Evolutionary conservation across 2,888 invertebrate genomes (phyloP), one percentile per base, ranked within the genome.

Genomic region (Gymnosoma rotundatum): DNA sequence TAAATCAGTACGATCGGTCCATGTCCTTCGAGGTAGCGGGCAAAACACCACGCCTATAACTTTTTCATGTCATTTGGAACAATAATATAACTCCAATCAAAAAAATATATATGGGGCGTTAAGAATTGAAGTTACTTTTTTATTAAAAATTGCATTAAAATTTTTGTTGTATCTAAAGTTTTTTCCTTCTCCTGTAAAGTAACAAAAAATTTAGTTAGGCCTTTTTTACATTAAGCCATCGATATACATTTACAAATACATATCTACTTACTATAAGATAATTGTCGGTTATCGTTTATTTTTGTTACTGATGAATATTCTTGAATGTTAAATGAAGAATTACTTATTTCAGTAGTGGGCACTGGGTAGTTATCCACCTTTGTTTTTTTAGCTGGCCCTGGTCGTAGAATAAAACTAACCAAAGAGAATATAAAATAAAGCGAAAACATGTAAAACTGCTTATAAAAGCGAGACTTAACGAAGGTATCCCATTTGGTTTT

Each of bases 401-500:
- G 99, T 4, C 99, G 94, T 63, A 97, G 93, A 2, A 97, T 96
- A 89, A 99, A 98, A 88, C 98, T 97, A 9, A 96, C 94, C 84
- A 98, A 92, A 5, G 98, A 98, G 63, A 98, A 94, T 38, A 98
- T 90, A 91, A 99, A 99, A 92, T 99, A 99, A 83, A 96, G 94
- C 14, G 96, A 94, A 92, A 99, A 99, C 74, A 97, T 94, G 85
- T 97, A 95, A 91, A 99, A 98, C 90, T 98, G 97, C 7, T 96
- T 94, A 92, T 98, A 98, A 92, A 99, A 98, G 83, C 98, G 97
- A 86, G 95, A 96, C 92, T 97, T 98, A 2, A 98, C 98, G 91
- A 98, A 99, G 0, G 98, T 97, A 89, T 98, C 97, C 99, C 99
- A 99, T 93, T 99, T 99, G 4, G 98, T 98, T 90, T 98, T 96